These are phyloP conservation scores for Puffinus mauretanicus DNA, from an alignment of 2,113 vertebrate genomes.

Conservation along the genomic window DNA sequence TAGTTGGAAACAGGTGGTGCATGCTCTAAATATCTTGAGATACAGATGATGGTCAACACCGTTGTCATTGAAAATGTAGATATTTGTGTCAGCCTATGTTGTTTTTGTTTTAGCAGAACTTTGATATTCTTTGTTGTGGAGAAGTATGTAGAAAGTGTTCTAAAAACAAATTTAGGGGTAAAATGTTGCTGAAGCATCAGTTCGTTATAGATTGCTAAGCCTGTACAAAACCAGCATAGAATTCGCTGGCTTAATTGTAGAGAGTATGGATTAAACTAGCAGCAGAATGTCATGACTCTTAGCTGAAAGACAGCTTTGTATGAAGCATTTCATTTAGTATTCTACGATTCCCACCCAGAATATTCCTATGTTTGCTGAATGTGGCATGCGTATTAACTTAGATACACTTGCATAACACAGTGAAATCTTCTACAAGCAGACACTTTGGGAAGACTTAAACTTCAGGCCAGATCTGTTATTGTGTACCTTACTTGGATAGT, in stretches of 20 bases:
- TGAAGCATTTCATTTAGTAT: not conserved
- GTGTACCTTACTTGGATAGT: not conserved
- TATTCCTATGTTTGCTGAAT: not conserved
- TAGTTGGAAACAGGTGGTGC: conserved; percentile 74
- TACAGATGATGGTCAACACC: conserved; percentile 38
- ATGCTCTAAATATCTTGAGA: conserved; percentile 59
- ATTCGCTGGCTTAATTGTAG: conserved; percentile 11
- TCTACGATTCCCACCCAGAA: not conserved
- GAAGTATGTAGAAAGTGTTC: not conserved
- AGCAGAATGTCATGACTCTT: not conserved
- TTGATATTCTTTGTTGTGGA: not conserved
- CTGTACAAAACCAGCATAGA: not conserved
- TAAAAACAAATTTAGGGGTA: not conserved
- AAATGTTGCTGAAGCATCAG: not conserved
- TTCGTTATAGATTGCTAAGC: not conserved
- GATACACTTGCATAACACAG: not conserved
- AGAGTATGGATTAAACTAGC: conserved; percentile 23
- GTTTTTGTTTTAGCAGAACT: not conserved
- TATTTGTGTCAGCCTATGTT: not conserved
- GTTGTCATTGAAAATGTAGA: conserved; percentile 40
- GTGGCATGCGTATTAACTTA: not conserved
- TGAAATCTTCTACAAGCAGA: not conserved
- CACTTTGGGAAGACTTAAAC: not conserved
- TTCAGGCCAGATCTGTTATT: not conserved
- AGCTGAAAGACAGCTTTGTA: conserved; percentile 39